Evolutionary conservation across 2,888 invertebrate genomes (phyloP).

Genomic region (Conus canariensis): DNA sequence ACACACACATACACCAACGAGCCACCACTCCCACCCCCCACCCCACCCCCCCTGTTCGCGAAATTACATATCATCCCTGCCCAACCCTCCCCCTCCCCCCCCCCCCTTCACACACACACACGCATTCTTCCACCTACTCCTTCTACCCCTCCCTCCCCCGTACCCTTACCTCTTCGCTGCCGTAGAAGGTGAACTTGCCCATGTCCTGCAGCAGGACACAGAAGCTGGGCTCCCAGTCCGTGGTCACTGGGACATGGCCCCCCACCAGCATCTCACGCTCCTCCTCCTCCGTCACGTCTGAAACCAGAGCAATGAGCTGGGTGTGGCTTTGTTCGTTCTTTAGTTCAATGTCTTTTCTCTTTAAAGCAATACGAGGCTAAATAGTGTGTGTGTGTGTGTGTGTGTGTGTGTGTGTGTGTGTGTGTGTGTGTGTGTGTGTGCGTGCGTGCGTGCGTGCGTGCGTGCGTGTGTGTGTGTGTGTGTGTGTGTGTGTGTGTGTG

Average conservation of each 20-base stretch:
- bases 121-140: neutral
- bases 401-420: too few species aligned
- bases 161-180: neutral
- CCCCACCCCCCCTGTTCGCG: too few species aligned
- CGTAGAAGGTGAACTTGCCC: slow-evolving; percentile 27
- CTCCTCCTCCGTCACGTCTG: neutral
- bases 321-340: neutral
- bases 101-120: neutral
- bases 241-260: neutral
- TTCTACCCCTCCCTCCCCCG: neutral
- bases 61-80: too few species aligned
- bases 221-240: slow-evolving; percentile 4
- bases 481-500: too few species aligned
- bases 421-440: too few species aligned
- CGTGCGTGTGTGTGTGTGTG: too few species aligned
- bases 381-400: too few species aligned
- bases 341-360: neutral
- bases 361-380: too few species aligned
- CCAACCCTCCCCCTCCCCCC: neutral
- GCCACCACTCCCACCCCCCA: too few species aligned
- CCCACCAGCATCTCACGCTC: neutral
- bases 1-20: too few species aligned
- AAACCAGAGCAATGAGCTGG: neutral
- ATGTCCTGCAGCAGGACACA: slow-evolving; percentile 20
- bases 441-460: too few species aligned